phyloP scores from a whole-genome alignment of 2,888 invertebrate species.

The Meta bourneti region DNA sequence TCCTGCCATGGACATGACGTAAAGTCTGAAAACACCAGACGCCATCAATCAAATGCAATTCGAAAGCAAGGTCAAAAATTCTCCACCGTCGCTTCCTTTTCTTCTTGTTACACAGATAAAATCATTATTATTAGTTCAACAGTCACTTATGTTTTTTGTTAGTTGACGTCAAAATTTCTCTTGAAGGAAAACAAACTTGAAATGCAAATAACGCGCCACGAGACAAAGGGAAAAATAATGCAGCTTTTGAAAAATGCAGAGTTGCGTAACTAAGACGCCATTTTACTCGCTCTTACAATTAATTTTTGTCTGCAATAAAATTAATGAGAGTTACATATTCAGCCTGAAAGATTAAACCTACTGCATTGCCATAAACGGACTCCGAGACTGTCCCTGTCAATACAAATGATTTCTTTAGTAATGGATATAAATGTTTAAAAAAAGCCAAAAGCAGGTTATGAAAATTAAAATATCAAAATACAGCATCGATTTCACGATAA shows the following conservation, averaged over 20 bases:
- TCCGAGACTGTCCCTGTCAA: too few relatives aligned
- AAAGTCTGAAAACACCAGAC: conserved; percentile 32
- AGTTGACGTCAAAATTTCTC: not conserved
- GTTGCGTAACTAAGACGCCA: too few relatives aligned
- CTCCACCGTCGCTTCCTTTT: conserved; percentile 10
- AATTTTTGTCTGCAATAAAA: too few relatives aligned
- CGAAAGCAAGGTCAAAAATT: conserved; percentile 35
- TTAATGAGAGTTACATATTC: too few relatives aligned
- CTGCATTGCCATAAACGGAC: too few relatives aligned
- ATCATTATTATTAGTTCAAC: conserved; percentile 33
- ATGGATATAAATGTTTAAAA: too few relatives aligned
- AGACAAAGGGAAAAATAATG: not conserved
- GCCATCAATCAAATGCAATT: conserved; percentile 45
- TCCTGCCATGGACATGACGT: conserved; percentile 12
- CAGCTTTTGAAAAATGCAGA: not conserved
- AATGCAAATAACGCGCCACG: not conserved
- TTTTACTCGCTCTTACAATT: too few relatives aligned
- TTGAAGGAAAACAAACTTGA: not conserved
- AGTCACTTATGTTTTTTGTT: not conserved
- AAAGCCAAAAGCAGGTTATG: too few relatives aligned
- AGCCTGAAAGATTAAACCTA: too few relatives aligned
- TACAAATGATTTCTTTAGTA: too few relatives aligned
- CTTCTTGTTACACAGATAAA: conserved; percentile 4
- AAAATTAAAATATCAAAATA: too few relatives aligned
- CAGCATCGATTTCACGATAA: too few relatives aligned